These are phyloP conservation scores for Drosophila neotestacea DNA, from an alignment of 2,888 invertebrate genomes.

Conservation along the genomic window DNA sequence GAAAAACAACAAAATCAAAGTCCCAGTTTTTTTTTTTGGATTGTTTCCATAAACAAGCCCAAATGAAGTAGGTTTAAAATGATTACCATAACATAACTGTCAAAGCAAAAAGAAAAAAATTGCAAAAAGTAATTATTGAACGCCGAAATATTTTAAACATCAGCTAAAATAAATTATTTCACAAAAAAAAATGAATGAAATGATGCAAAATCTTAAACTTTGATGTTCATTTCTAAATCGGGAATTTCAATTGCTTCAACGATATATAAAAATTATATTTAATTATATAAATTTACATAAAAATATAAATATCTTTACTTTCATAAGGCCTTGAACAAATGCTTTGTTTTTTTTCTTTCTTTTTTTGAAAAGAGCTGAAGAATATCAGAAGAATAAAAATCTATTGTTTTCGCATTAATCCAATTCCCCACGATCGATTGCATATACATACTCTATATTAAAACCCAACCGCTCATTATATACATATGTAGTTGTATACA, in stretches of 20 bases:
- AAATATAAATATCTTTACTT: background rate
- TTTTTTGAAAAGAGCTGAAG: conserved; percentile 1
- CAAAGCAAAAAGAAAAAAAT: conserved; percentile 4
- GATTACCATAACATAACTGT: conserved; percentile 11
- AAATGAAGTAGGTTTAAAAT: conserved; percentile 5
- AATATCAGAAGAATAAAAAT: background rate
- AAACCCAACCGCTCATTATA: conserved; percentile 2
- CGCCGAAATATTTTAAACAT: background rate
- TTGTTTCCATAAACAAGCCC: conserved; percentile 7
- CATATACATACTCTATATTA: conserved; percentile 22
- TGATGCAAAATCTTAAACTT: conserved; percentile 3
- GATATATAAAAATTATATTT: conserved; percentile 1
- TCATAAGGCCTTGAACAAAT: conserved; percentile 11
- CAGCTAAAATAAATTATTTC: conserved; percentile 19
- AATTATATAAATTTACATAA: conserved; percentile 14
- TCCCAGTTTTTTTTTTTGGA: background rate
- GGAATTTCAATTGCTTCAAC: conserved; percentile 2
- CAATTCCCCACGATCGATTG: conserved; percentile 9
- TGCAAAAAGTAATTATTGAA: conserved; percentile 13
- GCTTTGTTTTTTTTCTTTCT: background rate
- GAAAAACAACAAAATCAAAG: conserved; percentile 17
- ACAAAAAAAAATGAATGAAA: conserved; percentile 4
- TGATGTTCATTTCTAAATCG: conserved; percentile 10
- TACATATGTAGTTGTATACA: background rate
- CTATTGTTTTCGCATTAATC: conserved; percentile 16